Percentiles rank a stretch among this genome's conserved stretches.
Evolutionary conservation across 2,113 vertebrate genomes (phyloP).

Genomic region (Lutjanus erythropterus): DNA sequence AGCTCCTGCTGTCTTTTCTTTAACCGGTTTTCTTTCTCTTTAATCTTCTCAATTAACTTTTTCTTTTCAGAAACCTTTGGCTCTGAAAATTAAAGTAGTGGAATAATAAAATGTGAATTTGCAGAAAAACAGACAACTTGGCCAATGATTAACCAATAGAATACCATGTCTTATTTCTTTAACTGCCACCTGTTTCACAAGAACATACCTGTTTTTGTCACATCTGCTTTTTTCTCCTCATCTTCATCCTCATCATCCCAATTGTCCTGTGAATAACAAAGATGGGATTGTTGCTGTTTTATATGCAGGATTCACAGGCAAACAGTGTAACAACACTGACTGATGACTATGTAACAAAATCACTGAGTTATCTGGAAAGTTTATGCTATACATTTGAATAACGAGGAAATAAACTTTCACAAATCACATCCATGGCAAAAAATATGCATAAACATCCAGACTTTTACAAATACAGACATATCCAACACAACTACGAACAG

Average conservation of each 20-base stretch:
- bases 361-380: too few species aligned
- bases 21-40: constrained; percentile 94
- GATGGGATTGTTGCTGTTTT: not conserved
- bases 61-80: constrained; percentile 95
- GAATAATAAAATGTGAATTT: not conserved
- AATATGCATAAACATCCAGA: not conserved
- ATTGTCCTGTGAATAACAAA: constrained; percentile 88
- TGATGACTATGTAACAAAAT: not conserved
- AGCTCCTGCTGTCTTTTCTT: constrained; percentile 91
- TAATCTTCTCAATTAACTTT: constrained; percentile 96
- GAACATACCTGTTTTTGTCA: constrained; percentile 57
- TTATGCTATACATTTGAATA: not conserved
- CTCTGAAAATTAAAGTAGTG: constrained; percentile 78
- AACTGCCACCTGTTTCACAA: not conserved
- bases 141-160: not conserved
- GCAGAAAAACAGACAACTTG: not conserved
- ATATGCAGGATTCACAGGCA: not conserved
- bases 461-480: not conserved
- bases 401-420: not conserved
- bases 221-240: constrained; percentile 75
- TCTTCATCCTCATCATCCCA: constrained; percentile 94
- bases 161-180: not conserved
- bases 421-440: not conserved
- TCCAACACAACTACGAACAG: not conserved
- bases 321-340: not conserved